Conservation (phyloP, 2,113 vertebrate genomes). For the Corvus cornix region DNA sequence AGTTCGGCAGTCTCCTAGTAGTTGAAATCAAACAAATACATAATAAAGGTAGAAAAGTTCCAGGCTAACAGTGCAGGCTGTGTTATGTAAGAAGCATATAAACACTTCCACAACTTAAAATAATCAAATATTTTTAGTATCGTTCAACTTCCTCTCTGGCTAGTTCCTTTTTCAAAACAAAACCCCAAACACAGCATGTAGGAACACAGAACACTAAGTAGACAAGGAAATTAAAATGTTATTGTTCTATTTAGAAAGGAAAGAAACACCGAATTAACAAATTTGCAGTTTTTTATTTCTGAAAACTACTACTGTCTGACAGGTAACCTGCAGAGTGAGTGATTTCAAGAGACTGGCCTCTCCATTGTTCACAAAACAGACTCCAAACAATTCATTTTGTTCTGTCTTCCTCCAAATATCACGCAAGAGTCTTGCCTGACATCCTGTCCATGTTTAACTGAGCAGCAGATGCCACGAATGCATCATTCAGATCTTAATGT, state of each 20-base stretch:
- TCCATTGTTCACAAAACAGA: not conserved
- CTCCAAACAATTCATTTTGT: not conserved
- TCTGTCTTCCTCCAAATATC: not conserved
- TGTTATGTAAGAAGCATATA: not conserved
- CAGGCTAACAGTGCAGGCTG: not conserved
- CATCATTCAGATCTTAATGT: not conserved
- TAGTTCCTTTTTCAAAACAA: not conserved
- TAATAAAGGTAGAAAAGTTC: not conserved
- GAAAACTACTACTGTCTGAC: not conserved
- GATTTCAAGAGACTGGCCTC: not conserved
- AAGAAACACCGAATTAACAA: not conserved
- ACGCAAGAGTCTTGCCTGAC: not conserved
- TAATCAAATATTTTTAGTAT: not conserved
- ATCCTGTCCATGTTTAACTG: not conserved
- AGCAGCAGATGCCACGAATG: not conserved
- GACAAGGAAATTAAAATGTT: not conserved
- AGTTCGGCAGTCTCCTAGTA: not conserved
- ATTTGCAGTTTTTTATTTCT: not conserved
- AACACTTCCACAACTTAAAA: conserved; percentile 9
- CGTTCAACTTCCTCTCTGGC: not conserved
- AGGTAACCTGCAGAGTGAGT: not conserved
- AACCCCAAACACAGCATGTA: not conserved
- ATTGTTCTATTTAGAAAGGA: not conserved
- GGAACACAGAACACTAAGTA: not conserved
- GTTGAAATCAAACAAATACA: not conserved